Evolutionary conservation across 2,113 vertebrate species (phyloP), one percentile per base, ranked within the genome.

Genomic region (Dolichotis patagonum): DNA sequence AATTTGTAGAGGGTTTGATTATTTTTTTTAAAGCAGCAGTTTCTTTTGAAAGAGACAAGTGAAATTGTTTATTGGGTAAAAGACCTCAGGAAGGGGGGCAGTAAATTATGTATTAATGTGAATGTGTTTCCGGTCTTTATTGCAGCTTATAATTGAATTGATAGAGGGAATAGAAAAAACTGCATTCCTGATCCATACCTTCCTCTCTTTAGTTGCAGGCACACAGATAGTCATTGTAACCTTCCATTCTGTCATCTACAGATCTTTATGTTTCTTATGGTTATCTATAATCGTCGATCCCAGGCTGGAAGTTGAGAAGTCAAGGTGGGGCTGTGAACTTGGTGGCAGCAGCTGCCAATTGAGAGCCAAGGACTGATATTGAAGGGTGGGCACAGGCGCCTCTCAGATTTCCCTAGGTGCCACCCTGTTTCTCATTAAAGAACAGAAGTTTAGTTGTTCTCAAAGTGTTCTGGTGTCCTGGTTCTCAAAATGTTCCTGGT

Each of bases 351-450:
- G 10, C 56, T 28, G 77, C 20, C 28, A 11, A 2, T 65, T n/a
- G 35, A 20, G 24, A 71, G 52, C 13, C 4, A 2, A 54, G 65
- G 65, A 30, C 19, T 52, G 19, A 2, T 60, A 22, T 41, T 71
- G 14, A 81, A 80, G 22, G n/a, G 22, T 3, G 54, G 63, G 13
- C 43, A 7, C 1, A 65, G 32, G 19, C 2, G 2, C 6, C 1
- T 10, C 28, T 19, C 1, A 16, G 2, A 49, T 49, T 32, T 32
- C 32, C 3, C 0, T 1, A 0, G 43, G 46, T 17, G 0, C 24
- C 0, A 0, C 1, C 11, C 38, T 2, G 3, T 1, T 9, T 54
- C 80, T 35, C 49, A 30, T 67, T 3, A 82, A 81, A 54, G 52
- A 65, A 20, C 38, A n/a, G 41, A 77, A 32, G 46, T 88, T 96